Conservation (phyloP, 2,888 invertebrate genomes). For the Mellilla xanthometata region DNA sequence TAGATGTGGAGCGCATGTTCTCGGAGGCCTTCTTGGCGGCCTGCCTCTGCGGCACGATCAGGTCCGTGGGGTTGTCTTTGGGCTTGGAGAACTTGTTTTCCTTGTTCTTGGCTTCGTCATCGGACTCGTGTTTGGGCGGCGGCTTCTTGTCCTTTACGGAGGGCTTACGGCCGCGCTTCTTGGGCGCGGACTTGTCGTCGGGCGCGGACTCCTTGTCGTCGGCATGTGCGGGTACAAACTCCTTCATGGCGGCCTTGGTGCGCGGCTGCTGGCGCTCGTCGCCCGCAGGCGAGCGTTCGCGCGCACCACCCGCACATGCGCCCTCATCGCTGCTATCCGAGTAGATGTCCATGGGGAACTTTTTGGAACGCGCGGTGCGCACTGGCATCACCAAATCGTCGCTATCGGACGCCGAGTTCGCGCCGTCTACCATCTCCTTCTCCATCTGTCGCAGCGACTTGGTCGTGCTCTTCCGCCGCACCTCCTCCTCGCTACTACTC, state of each 20-base stretch:
- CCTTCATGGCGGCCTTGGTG: constrained; percentile 93
- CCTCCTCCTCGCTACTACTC: constrained; percentile 85
- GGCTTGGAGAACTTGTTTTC: constrained; percentile 73
- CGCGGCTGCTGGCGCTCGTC: constrained; percentile 88
- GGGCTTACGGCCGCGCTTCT: constrained; percentile 71
- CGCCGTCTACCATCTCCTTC: constrained; percentile 85
- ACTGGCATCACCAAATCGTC: constrained; percentile 91
- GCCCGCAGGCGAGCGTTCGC: too few relatives aligned
- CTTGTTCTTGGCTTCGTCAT: constrained; percentile 76
- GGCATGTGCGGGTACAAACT: constrained; percentile 84
- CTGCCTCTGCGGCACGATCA: constrained; percentile 94
- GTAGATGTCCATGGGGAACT: constrained; percentile 89
- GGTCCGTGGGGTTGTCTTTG: constrained; percentile 87
- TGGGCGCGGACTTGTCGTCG: constrained; percentile 62
- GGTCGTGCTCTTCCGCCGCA: constrained; percentile 68
- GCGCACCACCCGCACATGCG: constrained; percentile 2
- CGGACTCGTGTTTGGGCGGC: constrained; percentile 49
- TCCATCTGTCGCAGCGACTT: constrained; percentile 88
- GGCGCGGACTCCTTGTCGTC: constrained; percentile 54
- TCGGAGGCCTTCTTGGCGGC: constrained; percentile 96
- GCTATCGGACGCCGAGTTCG: constrained; percentile 76
- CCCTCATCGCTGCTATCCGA: constrained; percentile 89
- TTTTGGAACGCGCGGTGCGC: constrained; percentile 78
- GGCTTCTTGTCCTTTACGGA: constrained; percentile 71
- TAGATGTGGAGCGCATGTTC: constrained; percentile 88